Evolutionary conservation across 2,113 vertebrate species (phyloP), one percentile per base, ranked within the genome.

Genomic region (Falco punctatus): DNA sequence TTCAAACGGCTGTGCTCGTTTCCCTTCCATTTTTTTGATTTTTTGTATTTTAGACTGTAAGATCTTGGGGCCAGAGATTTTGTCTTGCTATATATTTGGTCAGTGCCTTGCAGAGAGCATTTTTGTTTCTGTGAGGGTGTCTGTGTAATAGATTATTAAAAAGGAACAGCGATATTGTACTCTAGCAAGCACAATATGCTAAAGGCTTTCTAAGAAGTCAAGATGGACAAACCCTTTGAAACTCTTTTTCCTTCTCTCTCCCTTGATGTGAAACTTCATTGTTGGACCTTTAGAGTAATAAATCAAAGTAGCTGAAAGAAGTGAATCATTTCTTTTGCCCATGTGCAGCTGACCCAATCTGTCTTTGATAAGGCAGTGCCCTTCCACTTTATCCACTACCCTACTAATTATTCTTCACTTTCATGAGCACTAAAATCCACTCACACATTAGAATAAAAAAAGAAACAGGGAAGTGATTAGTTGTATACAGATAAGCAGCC

Each of bases 391-490:
- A 89, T 70, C 87, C 89, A 82, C 74, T 51, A 48, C 71, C 74
- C 84, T 90, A 19, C 84, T 96, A 95, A 95, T 94, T 95, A 94
- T 95, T 86, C 91, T 91, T 80, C 91, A 73, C 91, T 92, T 96
- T 91, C 89, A 87, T 92, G 93, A 95, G 40, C 77, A 20, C n/a
- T 86, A 82, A 95, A 92, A 91, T 90, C 70, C 57, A 91, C 89
- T 94, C 75, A 44, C 58, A 69, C 30, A 48, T 94, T 88, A 80
- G 84, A 95, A 95, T 92, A 82, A 87, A 91, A 79, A 81, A 83
- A 86, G 85, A 92, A 90, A 67, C 46, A 77, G 73, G 62, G 42
- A 87, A 81, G 66, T 79, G 89, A 87, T 95, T 88, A 92, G 89
- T 89, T 95, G 91, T 90, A 74, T 94, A 90, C 91, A 90, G 95